Conservation (phyloP, 2,888 invertebrate species). For the Nymphalis urticae region DNA sequence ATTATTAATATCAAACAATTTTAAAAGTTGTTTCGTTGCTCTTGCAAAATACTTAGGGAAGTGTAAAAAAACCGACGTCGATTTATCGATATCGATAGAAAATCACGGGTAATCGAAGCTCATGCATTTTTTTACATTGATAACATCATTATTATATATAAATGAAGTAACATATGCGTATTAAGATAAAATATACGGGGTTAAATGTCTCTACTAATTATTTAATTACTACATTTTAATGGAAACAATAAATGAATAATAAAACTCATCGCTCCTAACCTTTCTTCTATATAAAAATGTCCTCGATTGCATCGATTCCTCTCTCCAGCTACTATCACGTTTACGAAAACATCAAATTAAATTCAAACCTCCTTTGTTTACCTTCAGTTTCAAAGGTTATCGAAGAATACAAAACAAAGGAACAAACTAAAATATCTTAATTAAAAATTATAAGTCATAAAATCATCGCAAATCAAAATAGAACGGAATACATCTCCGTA, state of each 20-base stretch:
- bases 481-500: constrained; percentile 43
- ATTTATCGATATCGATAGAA: constrained; percentile 37
- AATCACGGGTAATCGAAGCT: constrained; percentile 59
- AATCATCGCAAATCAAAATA: constrained; percentile 61
- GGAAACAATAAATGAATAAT: constrained; percentile 81
- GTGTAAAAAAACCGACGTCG: constrained; percentile 21
- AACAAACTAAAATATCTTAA: constrained; percentile 32
- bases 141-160: constrained; percentile 50
- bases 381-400: constrained; percentile 39
- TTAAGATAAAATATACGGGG: constrained; percentile 60
- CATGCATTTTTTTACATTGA: constrained; percentile 60
- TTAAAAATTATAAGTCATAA: constrained; percentile 58
- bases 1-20: background rate
- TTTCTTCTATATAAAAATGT: constrained; percentile 49
- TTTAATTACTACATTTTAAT: constrained; percentile 55
- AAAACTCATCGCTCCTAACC: constrained; percentile 64
- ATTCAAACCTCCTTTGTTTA: constrained; percentile 27
- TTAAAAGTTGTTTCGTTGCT: constrained; percentile 12
- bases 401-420: constrained; percentile 11
- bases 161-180: constrained; percentile 64
- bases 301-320: constrained; percentile 41
- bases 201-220: constrained; percentile 50
- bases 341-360: constrained; percentile 37
- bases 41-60: constrained; percentile 23
- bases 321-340: constrained; percentile 39